phyloP scores from a whole-genome alignment of 2,113 vertebrate species.

The Rhabdornis inornatus region DNA sequence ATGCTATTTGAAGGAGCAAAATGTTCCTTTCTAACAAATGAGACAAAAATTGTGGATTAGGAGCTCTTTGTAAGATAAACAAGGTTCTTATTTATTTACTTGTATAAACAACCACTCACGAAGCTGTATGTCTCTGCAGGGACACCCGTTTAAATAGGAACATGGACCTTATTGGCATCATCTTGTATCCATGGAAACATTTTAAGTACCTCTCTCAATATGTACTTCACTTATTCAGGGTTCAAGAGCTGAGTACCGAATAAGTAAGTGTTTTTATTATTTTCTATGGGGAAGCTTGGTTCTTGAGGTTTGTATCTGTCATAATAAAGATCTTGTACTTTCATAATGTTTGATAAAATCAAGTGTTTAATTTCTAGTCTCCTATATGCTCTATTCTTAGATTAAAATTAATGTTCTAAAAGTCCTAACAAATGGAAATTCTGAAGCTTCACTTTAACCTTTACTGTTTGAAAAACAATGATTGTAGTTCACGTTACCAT shows the following conservation, averaged over 20 bases:
- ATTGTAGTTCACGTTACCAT: neutral
- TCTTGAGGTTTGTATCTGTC: constrained; percentile 55
- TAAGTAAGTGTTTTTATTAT: constrained; percentile 84
- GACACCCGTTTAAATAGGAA: constrained; percentile 79
- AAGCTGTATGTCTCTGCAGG: constrained; percentile 72
- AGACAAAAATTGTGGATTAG: constrained; percentile 68
- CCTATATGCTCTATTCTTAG: constrained; percentile 33
- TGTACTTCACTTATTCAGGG: constrained; percentile 76
- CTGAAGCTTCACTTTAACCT: constrained; percentile 31
- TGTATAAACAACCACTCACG: constrained; percentile 78
- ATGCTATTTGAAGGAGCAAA: constrained; percentile 34
- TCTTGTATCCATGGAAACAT: constrained; percentile 91
- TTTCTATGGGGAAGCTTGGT: constrained; percentile 68
- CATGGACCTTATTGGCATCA: constrained; percentile 81
- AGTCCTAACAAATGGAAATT: constrained; percentile 51
- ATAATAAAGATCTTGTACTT: constrained; percentile 68
- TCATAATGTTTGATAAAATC: constrained; percentile 67
- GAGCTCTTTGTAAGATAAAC: constrained; percentile 77
- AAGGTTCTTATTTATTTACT: constrained; percentile 78
- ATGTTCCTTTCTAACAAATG: neutral
- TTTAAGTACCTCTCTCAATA: constrained; percentile 81
- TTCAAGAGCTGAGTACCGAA: constrained; percentile 76
- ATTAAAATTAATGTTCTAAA: constrained; percentile 57
- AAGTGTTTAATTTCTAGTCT: constrained; percentile 46
- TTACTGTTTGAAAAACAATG: constrained; percentile 26